Base-by-base conservation (phyloP, 35 echinoderm and acorn worm species). In the Stichopus chloronotus region DNA sequence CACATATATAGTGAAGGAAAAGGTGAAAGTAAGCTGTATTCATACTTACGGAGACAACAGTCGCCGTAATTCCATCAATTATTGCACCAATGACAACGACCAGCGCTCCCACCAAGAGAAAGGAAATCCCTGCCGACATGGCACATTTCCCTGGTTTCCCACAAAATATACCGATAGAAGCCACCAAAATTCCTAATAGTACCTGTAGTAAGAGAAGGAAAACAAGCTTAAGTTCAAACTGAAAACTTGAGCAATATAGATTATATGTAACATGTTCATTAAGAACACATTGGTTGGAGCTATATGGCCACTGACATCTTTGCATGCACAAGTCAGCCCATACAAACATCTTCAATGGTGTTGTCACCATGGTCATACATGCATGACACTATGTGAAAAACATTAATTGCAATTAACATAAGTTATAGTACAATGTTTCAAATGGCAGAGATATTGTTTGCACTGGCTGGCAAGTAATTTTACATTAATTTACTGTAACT, bases 41-140 rank as follows among this genome's bases (percentile, higher is more conserved):
- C 14, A 74, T 74, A 43, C 90, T 91, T 91, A 91, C 90, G 52
- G 59, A 59, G 25, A 91, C 76, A 24, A 72, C 71, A 5, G 54
- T 79, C 10, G 74, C 90, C 20, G 90, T 79, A 14, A 91, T 54
- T 56, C 76, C 90, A 79, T 91, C 90, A 53, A 91, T 91, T 91
- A 91, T 78, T 79, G 90, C 90, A 57, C 90, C 90, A 58, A 91
- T 58, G 7, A 23, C n/a, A 8, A 91, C 90, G 5, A 91, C 90
- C 7, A 59, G 68, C 13, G 79, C 16, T 25, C 90, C 90, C 10
- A 91, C 71, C 0, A 91, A 71, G 5, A 91, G 90, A 72, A 91
- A 91, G 10, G 90, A 77, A n/a, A 91, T 79, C 43, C 90, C 76
- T 9, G 90, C 69, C 3, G 76, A 91, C 52, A 91, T 91, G 25